Conservation (phyloP, 1,140 invertebrate genomes). For the Lordiphosa stackelbergi region DNA sequence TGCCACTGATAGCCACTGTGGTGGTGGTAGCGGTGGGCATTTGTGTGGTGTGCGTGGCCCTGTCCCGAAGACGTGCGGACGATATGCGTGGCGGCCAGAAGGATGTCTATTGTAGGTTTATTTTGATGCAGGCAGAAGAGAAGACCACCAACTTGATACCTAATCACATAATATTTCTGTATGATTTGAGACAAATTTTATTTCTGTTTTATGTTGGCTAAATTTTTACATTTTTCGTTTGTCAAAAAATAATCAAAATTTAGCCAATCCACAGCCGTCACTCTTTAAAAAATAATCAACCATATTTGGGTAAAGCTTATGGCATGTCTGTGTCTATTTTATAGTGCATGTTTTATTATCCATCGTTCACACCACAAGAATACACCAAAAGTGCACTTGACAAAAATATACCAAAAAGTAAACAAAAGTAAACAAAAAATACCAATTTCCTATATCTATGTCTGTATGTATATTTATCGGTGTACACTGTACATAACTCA, state of each 20-base stretch:
- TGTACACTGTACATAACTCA: slow-evolving; percentile 16
- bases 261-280: slow-evolving; percentile 33
- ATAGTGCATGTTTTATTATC: slow-evolving; percentile 15
- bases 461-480: slow-evolving; percentile 18
- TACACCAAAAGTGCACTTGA: slow-evolving; percentile 49
- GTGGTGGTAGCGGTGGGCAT: slow-evolving; percentile 92
- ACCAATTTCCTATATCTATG: slow-evolving; percentile 17
- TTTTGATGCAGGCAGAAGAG: not conserved
- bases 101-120: slow-evolving; percentile 82
- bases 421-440: slow-evolving; percentile 23
- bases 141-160: slow-evolving; percentile 55
- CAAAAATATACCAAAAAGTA: slow-evolving; percentile 20
- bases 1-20: slow-evolving; percentile 89
- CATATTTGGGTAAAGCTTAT: not conserved
- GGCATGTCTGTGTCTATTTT: slow-evolving; percentile 34
- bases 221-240: not conserved
- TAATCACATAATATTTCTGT: slow-evolving; percentile 27
- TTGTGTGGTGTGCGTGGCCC: slow-evolving; percentile 90
- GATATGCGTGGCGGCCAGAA: slow-evolving; percentile 88
- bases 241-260: not conserved
- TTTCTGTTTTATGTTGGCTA: slow-evolving; percentile 42
- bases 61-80: slow-evolving; percentile 87
- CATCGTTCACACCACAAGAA: slow-evolving; percentile 47
- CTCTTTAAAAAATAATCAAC: slow-evolving; percentile 12
- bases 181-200: slow-evolving; percentile 36